Percentiles rank a stretch among this genome's conserved stretches.
These are phyloP conservation scores for Notodonta ziczac DNA, from an alignment of 2,888 invertebrate species.

Conservation along the genomic window DNA sequence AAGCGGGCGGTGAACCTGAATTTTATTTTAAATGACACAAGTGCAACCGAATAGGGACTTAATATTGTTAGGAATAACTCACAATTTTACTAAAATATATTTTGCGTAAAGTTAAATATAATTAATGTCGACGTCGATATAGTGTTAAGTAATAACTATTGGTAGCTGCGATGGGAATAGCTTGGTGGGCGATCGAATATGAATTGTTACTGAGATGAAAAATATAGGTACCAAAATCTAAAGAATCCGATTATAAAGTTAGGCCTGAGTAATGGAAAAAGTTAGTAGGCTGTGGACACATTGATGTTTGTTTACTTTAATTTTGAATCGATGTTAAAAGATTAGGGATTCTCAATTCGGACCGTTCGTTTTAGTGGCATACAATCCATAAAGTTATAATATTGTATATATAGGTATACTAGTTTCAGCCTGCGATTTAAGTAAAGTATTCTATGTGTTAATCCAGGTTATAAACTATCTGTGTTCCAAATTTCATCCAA, in stretches of 20 bases:
- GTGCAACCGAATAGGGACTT: no score
- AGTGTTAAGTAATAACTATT: conserved; percentile 29
- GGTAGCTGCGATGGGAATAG: conserved; percentile 10
- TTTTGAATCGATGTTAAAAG: no score
- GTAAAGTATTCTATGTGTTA: no score
- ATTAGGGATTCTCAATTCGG: no score
- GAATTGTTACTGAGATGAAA: not conserved
- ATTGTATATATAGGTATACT: no score
- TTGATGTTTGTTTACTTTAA: not conserved
- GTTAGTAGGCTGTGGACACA: not conserved
- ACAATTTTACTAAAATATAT: not conserved
- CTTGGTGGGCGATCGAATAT: conserved; percentile 6
- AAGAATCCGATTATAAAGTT: not conserved
- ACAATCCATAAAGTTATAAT: no score
- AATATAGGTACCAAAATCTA: not conserved
- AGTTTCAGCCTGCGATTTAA: no score
- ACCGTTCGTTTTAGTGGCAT: no score
- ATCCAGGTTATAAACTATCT: no score
- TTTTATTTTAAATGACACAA: no score
- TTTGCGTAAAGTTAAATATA: conserved; percentile 12
- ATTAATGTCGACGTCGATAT: conserved; percentile 20
- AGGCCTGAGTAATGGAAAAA: not conserved
- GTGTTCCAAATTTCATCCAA: no score
- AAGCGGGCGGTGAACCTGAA: no score
- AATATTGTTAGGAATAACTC: not conserved